Evolutionary conservation across 1,140 invertebrate genomes (phyloP).

Genomic region (Nephotettix cincticeps): DNA sequence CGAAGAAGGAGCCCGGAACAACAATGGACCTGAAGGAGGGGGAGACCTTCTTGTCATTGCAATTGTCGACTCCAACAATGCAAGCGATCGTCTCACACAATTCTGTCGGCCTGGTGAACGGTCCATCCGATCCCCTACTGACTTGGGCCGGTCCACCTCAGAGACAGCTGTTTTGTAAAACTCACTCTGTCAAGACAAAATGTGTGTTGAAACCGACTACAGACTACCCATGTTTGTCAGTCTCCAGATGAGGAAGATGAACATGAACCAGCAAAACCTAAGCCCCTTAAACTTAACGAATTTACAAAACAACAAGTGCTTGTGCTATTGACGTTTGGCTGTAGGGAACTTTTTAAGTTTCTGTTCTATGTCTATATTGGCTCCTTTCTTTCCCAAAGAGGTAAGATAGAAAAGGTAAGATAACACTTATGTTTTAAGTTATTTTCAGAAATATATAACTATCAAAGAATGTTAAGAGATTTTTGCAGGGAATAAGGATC

Average conservation of each 20-base stretch:
- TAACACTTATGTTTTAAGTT: too few species aligned
- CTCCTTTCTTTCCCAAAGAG: slow-evolving; percentile 72
- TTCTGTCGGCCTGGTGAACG: slow-evolving; percentile 4
- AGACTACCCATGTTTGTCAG: background rate
- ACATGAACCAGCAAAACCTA: slow-evolving; percentile 1
- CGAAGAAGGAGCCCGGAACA: slow-evolving; percentile 1
- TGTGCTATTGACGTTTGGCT: slow-evolving; percentile 57
- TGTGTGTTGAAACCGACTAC: background rate
- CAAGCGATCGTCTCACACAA: background rate
- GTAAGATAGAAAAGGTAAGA: slow-evolving; percentile 38
- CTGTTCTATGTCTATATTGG: slow-evolving; percentile 75
- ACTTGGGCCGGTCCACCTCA: background rate
- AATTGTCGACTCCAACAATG: background rate
- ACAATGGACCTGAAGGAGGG: background rate
- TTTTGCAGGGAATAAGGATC: too few species aligned
- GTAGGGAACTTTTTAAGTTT: slow-evolving; percentile 69
- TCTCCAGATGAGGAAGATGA: background rate
- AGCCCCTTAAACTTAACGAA: slow-evolving; percentile 52
- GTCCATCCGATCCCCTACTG: background rate
- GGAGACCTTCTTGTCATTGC: background rate
- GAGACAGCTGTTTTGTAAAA: slow-evolving; percentile 8
- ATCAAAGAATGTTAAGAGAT: too few species aligned
- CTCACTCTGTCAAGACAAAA: background rate
- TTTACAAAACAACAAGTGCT: slow-evolving; percentile 56
- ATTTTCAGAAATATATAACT: too few species aligned